phyloP scores from a whole-genome alignment of 1,140 invertebrate genomes.

The Anoplophora glabripennis region DNA sequence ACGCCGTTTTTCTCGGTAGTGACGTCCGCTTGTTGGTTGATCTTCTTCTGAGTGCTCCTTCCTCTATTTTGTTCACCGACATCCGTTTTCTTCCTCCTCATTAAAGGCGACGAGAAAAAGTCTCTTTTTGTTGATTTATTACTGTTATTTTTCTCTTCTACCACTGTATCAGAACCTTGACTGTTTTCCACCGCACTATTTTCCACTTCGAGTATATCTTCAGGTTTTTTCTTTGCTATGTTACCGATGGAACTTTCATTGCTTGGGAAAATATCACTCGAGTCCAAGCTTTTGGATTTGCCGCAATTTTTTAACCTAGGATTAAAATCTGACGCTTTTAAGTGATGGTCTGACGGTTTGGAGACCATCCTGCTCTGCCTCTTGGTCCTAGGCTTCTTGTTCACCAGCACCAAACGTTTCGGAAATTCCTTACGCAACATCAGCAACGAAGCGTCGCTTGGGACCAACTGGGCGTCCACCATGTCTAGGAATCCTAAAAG shows the following conservation, averaged over 20 bases:
- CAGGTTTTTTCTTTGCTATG: slow-evolving; percentile 34
- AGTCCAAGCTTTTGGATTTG: slow-evolving; percentile 80
- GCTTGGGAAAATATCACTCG: slow-evolving; percentile 64
- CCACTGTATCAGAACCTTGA: background rate
- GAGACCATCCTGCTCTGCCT: slow-evolving; percentile 41
- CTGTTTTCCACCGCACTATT: slow-evolving; percentile 10
- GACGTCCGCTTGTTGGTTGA: slow-evolving; percentile 9
- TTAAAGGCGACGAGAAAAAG: slow-evolving; percentile 48
- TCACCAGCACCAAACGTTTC: slow-evolving; percentile 71
- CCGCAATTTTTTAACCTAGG: slow-evolving; percentile 71
- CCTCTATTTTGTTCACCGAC: slow-evolving; percentile 19
- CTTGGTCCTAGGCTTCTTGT: slow-evolving; percentile 58
- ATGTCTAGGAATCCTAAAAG: slow-evolving; percentile 67
- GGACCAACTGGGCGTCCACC: slow-evolving; percentile 69
- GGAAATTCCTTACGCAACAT: slow-evolving; percentile 70
- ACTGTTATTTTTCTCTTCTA: slow-evolving; percentile 26
- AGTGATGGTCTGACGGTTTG: slow-evolving; percentile 34
- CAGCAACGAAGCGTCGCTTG: slow-evolving; percentile 67
- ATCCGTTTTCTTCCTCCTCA: slow-evolving; percentile 44
- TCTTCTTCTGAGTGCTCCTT: slow-evolving; percentile 31
- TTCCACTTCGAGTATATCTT: slow-evolving; percentile 36
- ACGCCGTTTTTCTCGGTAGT: slow-evolving; percentile 37
- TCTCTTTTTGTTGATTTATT: slow-evolving; percentile 44
- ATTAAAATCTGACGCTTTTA: slow-evolving; percentile 40
- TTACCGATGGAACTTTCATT: slow-evolving; percentile 13